Evolutionary conservation across 2,113 vertebrate species (phyloP), one percentile per base, ranked within the genome.

Genomic region (Apodemus sylvaticus): DNA sequence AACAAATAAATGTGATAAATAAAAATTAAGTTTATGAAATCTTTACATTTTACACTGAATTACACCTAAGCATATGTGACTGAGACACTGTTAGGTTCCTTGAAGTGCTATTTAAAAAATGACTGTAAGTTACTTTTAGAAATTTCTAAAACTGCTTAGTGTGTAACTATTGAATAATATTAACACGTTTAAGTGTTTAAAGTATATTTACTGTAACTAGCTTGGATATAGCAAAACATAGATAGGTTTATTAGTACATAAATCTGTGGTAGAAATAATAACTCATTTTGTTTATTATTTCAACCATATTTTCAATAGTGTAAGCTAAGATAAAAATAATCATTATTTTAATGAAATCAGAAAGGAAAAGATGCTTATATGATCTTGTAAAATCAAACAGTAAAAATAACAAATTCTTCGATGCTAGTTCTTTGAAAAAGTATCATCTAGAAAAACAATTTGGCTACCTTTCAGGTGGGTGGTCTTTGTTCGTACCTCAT

Each of bases 401-500:
- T 89, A 62, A 96, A 26, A 82, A 26, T 51, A 88, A 58, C 53
- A 91, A 42, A 45, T 94, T 96, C 82, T 45, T 53, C 34, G 0
- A 51, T 13, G 29, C 5, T 42, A 4, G 13, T 90, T 95, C 22
- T 90, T 71, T 82, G 3, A 94, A 86, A 5, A 26, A 85, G 71
- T 71, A 51, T 81, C 86, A 83, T 31, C 26, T 70, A 26, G 88
- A 73, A 53, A n/a, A 92, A 91, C 58, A 97, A 51, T 36, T 89
- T 20, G 78, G 55, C 82, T 88, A 39, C 74, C n/a, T 88, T 85
- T 94, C 82, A 20, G 19, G 20, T 73, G 76, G 45, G 78, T 89
- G 62, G 76, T 89, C 13, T 8, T 89, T 94, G 48, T 71, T 71
- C 86, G 36, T 68, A 89, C 90, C 96, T 97, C 62, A 71, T 90